Evolutionary conservation across 2,888 invertebrate species (phyloP).

Genomic region (Idaea biselata): DNA sequence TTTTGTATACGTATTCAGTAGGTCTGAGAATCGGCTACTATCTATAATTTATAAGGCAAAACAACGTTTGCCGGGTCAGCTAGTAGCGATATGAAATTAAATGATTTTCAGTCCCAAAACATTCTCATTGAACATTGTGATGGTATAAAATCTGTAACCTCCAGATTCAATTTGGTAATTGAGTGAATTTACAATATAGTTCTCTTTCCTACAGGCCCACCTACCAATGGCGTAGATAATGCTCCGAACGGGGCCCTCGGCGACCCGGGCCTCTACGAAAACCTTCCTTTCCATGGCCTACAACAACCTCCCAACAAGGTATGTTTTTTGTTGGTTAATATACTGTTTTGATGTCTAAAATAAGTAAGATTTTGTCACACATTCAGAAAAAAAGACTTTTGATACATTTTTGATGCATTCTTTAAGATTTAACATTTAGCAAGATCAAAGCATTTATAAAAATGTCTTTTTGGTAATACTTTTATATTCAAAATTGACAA

Average conservation of each 20-base stretch:
- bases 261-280: constrained; percentile 95
- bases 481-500: not conserved
- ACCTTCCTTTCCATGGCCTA: constrained; percentile 96
- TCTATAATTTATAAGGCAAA: too few relatives aligned
- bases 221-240: constrained; percentile 80
- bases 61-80: too few relatives aligned
- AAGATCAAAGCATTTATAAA: not conserved
- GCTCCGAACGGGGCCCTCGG: constrained; percentile 82
- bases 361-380: not conserved
- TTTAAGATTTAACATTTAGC: not conserved
- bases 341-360: not conserved
- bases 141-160: not conserved
- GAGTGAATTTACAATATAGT: not conserved
- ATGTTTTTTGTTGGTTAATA: constrained; percentile 38
- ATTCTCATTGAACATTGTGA: not conserved
- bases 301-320: constrained; percentile 97
- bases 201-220: constrained; percentile 59
- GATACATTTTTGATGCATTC: not conserved
- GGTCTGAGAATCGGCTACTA: too few relatives aligned
- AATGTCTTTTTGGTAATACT: not conserved
- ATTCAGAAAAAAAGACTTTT: not conserved
- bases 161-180: not conserved
- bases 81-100: too few relatives aligned
- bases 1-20: too few relatives aligned
- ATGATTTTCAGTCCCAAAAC: not conserved